These are phyloP conservation scores for Meganola albula DNA, from an alignment of 2,888 invertebrate species.

Conservation along the genomic window DNA sequence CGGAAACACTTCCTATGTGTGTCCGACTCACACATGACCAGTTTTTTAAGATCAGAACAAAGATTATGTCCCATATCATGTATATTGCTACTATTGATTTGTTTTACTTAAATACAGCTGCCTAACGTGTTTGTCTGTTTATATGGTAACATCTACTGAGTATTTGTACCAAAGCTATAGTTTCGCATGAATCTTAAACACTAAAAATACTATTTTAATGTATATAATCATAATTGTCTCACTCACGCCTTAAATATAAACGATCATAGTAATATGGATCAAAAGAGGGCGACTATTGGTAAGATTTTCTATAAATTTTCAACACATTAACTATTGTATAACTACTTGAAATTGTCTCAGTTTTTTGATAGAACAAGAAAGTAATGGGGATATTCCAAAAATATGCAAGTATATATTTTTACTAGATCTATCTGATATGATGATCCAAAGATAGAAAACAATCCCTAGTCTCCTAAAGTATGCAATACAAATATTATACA, in stretches of 20 bases:
- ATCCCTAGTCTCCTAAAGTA: slow-evolving; percentile 31
- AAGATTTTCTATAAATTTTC: too few species aligned
- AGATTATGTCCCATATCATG: too few species aligned
- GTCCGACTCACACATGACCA: too few species aligned
- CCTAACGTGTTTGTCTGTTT: slow-evolving; percentile 36
- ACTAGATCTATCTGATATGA: slow-evolving; percentile 20
- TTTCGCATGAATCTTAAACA: slow-evolving; percentile 40
- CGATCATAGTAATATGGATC: slow-evolving; percentile 42
- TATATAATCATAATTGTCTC: slow-evolving; percentile 40
- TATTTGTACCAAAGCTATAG: slow-evolving; percentile 70
- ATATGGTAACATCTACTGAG: slow-evolving; percentile 66
- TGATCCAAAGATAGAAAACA: slow-evolving; percentile 36
- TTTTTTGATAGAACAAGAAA: slow-evolving; percentile 4
- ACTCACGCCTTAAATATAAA: slow-evolving; percentile 55
- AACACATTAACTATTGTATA: too few species aligned
- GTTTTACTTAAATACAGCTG: slow-evolving; percentile 40
- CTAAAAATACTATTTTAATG: slow-evolving; percentile 40
- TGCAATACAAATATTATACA: slow-evolving; percentile 61
- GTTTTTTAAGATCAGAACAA: too few species aligned
- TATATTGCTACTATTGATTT: too few species aligned
- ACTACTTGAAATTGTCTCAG: not conserved
- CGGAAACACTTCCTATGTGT: too few species aligned
- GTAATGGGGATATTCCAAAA: not conserved
- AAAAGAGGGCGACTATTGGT: slow-evolving; percentile 16
- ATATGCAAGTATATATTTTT: slow-evolving; percentile 1